Evolutionary conservation across 2,113 vertebrate species (phyloP).

Genomic region (Pedetes capensis): DNA sequence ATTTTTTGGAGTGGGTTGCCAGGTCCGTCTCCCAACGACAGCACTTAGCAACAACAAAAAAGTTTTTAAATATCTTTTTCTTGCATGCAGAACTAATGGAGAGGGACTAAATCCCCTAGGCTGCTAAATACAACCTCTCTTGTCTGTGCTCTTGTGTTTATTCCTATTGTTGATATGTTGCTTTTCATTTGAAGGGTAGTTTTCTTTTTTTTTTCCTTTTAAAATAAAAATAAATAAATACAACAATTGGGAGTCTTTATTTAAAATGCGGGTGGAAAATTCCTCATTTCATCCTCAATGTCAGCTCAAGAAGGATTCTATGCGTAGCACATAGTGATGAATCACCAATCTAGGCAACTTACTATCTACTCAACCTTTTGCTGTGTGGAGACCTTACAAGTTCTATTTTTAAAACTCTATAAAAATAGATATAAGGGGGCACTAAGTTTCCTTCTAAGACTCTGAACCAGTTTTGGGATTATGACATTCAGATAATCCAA

Average conservation of each 20-base stretch:
- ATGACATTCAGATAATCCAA: not conserved
- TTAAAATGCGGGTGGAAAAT: not conserved
- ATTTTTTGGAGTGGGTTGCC: too few species aligned
- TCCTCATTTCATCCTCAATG: not conserved
- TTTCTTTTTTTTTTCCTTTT: not conserved
- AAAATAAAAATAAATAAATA: constrained; percentile 35
- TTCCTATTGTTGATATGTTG: not conserved
- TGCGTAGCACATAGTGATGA: not conserved
- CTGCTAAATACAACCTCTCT: not conserved
- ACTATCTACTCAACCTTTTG: not conserved
- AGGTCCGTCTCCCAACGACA: too few species aligned
- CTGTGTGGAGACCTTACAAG: not conserved
- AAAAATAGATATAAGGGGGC: not conserved
- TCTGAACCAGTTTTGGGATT: not conserved
- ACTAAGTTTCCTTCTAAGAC: not conserved
- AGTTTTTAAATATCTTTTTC: not conserved
- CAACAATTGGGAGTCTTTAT: not conserved
- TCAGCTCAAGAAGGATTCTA: not conserved
- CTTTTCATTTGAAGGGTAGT: not conserved
- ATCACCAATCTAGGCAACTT: not conserved
- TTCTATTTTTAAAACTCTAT: not conserved
- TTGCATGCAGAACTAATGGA: not conserved
- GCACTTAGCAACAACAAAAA: too few species aligned
- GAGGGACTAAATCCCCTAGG: not conserved
- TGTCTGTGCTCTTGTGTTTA: not conserved